Conservation (phyloP, 2,888 invertebrate species). For the Aleiodes alternator region DNA sequence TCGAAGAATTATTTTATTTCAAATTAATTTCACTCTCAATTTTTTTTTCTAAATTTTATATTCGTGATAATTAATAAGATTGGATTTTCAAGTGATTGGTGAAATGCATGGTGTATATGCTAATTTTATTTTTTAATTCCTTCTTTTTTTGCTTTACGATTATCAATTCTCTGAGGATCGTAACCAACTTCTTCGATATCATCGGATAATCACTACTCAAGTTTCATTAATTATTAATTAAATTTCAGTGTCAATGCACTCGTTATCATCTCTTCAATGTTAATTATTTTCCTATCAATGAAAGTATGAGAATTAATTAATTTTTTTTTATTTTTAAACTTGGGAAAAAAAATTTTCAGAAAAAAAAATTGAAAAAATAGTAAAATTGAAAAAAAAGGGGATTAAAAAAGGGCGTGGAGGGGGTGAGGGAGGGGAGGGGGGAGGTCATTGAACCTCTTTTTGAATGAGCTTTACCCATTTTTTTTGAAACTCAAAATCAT, state of each 20-base stretch:
- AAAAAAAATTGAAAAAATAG: too few relatives aligned
- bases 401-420: too few relatives aligned
- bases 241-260: conserved; percentile 30
- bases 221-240: conserved; percentile 46
- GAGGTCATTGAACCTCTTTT: too few relatives aligned
- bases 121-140: conserved; percentile 4
- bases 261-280: conserved; percentile 20
- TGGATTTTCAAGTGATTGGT: conserved; percentile 37
- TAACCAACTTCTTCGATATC: conserved; percentile 27
- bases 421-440: too few relatives aligned
- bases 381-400: too few relatives aligned
- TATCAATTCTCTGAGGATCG: conserved; percentile 36
- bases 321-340: background rate
- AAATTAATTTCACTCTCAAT: too few relatives aligned
- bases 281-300: background rate
- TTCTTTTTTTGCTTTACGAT: conserved; percentile 28
- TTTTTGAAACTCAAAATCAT: too few relatives aligned
- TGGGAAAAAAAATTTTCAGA: background rate
- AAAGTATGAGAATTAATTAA: background rate
- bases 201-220: conserved; percentile 25
- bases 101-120: conserved; percentile 32
- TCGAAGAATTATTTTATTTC: too few relatives aligned
- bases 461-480: too few relatives aligned
- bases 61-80: conserved; percentile 41
- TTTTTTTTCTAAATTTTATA: too few relatives aligned